phyloP scores from a whole-genome alignment of 1,140 invertebrate species.

The Drosophila prosaltans region DNA sequence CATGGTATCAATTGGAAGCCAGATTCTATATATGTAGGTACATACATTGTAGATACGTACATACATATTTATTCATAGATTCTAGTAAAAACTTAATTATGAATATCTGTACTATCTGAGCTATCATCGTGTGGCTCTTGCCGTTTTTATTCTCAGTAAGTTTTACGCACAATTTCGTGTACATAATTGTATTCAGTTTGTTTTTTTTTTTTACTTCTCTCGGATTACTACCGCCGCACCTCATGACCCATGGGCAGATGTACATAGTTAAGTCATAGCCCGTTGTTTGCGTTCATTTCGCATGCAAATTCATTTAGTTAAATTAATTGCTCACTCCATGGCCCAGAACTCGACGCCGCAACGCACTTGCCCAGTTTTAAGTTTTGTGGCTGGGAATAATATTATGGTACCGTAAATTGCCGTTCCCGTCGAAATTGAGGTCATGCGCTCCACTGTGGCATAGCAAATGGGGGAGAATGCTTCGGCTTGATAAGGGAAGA shows the following conservation, averaged over 20 bases:
- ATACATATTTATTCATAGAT: background rate
- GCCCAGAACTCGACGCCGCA: conserved; percentile 1
- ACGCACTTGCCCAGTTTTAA: conserved; percentile 43
- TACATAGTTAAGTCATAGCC: conserved; percentile 32
- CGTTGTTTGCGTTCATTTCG: conserved; percentile 68
- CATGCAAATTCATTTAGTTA: conserved; percentile 80
- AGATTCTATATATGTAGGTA: no score
- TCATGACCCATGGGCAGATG: conserved; percentile 8
- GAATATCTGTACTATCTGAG: background rate
- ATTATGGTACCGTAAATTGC: conserved; percentile 55
- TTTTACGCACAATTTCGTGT: conserved; percentile 63
- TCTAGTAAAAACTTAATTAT: background rate
- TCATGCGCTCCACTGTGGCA: conserved; percentile 71
- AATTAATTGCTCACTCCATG: conserved; percentile 77
- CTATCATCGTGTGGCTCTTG: background rate
- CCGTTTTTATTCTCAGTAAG: conserved; percentile 13
- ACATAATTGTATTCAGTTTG: conserved; percentile 35
- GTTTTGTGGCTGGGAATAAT: conserved; percentile 13
- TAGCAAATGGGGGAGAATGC: conserved; percentile 21
- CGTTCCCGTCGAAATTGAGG: conserved; percentile 56
- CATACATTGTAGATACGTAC: background rate
- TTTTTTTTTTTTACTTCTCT: conserved; percentile 13
- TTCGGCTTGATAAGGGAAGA: conserved; percentile 43
- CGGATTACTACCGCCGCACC: conserved; percentile 17
- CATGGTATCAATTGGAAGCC: no score